phyloP scores from a whole-genome alignment of 2,113 vertebrate genomes.

The Notechis scutatus region DNA sequence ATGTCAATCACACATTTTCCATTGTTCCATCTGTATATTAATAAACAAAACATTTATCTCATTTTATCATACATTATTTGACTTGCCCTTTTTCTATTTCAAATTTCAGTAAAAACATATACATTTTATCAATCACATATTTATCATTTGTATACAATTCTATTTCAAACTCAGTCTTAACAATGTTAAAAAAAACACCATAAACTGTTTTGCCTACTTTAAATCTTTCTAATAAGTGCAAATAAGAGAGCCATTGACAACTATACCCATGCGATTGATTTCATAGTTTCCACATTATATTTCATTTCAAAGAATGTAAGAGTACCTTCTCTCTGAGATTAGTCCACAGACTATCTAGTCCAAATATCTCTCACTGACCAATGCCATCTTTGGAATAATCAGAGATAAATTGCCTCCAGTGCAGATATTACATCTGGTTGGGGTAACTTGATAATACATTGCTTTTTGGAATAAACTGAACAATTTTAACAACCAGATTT shows the following conservation, averaged over 20 bases:
- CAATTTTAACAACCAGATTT: neutral
- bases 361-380: neutral
- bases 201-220: neutral
- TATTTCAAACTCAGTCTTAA: neutral
- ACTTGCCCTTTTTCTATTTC: neutral
- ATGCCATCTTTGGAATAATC: neutral
- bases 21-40: neutral
- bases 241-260: too few species aligned
- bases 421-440: neutral
- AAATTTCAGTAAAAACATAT: neutral
- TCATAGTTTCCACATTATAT: neutral
- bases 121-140: neutral
- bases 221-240: too few species aligned
- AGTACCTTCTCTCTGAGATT: neutral
- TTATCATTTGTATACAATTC: neutral
- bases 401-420: neutral
- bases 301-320: neutral
- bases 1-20: neutral
- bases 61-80: neutral
- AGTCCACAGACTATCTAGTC: neutral
- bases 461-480: neutral
- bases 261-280: neutral
- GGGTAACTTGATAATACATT: neutral
- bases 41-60: neutral
- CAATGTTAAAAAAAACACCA: neutral